These are phyloP conservation scores for Achatina immaculata DNA, from an alignment of 1,140 invertebrate species.

Conservation along the genomic window DNA sequence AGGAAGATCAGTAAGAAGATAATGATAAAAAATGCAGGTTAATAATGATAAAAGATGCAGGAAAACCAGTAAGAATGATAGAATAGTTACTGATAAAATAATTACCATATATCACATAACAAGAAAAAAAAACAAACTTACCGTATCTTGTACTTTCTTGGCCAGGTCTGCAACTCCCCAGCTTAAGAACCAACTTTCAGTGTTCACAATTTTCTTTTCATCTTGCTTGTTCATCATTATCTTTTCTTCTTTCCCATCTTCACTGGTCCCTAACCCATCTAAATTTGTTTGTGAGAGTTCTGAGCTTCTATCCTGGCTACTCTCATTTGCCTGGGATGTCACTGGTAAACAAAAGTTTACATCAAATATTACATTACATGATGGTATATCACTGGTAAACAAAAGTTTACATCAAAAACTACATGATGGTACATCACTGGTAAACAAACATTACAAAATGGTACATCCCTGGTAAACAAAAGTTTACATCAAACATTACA, in stretches of 20 bases:
- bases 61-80: too few relatives aligned
- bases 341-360: neutral
- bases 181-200: slow-evolving; percentile 57
- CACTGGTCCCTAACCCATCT: neutral
- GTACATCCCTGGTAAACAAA: neutral
- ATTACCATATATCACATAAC: too few relatives aligned
- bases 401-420: too few relatives aligned
- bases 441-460: neutral
- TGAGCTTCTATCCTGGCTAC: neutral
- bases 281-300: neutral
- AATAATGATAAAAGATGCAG: too few relatives aligned
- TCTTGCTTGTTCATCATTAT: neutral
- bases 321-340: neutral
- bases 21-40: too few relatives aligned
- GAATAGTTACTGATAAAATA: too few relatives aligned
- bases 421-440: too few relatives aligned
- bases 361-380: neutral
- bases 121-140: too few relatives aligned
- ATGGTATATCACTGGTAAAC: neutral
- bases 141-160: slow-evolving; percentile 61
- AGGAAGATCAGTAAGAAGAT: too few relatives aligned
- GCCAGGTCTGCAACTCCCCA: slow-evolving; percentile 67
- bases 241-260: neutral
- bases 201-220: slow-evolving; percentile 7
- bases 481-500: neutral